phyloP scores from a whole-genome alignment of 2,113 vertebrate species.

The Scophthalmus maximus region DNA sequence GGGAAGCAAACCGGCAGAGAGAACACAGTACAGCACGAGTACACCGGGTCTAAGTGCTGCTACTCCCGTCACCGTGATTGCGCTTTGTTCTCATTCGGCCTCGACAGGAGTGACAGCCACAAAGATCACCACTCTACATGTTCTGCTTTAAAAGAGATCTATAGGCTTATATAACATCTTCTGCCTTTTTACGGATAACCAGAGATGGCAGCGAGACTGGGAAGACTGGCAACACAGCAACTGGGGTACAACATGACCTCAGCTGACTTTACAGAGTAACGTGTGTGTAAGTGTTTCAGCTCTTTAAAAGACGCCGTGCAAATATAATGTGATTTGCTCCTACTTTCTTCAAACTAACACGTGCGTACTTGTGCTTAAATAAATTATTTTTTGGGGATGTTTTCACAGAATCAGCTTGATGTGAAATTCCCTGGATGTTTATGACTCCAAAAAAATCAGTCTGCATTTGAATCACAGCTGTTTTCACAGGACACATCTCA shows the following conservation, averaged over 20 bases:
- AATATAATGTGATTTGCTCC: too few species aligned
- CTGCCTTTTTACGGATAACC: too few species aligned
- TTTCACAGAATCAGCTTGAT: not conserved
- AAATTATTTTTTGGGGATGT: too few species aligned
- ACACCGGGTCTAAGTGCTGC: constrained; percentile 18
- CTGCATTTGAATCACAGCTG: not conserved
- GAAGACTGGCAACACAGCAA: too few species aligned
- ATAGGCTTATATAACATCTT: constrained; percentile 43
- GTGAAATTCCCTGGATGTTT: not conserved
- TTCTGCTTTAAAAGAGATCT: constrained; percentile 24
- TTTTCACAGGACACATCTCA: not conserved
- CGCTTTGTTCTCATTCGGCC: constrained; percentile 32
- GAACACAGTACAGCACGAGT: constrained; percentile 3
- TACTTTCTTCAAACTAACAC: too few species aligned
- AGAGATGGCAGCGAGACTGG: too few species aligned
- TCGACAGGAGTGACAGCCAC: constrained; percentile 36
- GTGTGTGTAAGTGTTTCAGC: too few species aligned
- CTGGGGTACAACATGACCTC: too few species aligned
- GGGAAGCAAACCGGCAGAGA: not conserved
- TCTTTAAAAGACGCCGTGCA: too few species aligned
- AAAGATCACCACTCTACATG: constrained; percentile 21
- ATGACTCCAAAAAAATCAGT: not conserved
- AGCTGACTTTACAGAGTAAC: not conserved
- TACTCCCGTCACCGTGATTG: constrained; percentile 38
- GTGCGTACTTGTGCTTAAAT: too few species aligned